These are phyloP conservation scores for Napeogenes inachia DNA, from an alignment of 2,888 invertebrate species.

Conservation along the genomic window DNA sequence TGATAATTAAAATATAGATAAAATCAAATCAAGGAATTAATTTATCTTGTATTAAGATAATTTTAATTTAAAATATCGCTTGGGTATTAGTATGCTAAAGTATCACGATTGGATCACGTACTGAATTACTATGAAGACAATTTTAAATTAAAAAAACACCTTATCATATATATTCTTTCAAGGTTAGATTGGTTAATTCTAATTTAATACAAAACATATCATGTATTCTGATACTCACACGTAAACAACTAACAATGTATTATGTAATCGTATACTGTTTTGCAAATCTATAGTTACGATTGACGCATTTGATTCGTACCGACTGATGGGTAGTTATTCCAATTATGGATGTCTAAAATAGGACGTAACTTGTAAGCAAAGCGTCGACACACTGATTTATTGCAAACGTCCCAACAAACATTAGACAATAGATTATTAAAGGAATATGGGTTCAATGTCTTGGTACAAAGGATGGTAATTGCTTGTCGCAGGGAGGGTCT, in stretches of 20 bases:
- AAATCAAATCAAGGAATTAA: no score
- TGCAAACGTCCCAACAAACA: conserved; percentile 41
- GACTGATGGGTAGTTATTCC: conserved; percentile 52
- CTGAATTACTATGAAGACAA: no score
- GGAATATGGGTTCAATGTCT: conserved; percentile 43
- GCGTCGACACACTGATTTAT: conserved; percentile 51
- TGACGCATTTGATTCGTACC: conserved; percentile 59
- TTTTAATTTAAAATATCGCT: no score
- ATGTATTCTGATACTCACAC: neutral
- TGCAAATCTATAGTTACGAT: conserved; percentile 20
- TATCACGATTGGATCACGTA: neutral
- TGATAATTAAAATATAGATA: no score
- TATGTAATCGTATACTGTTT: conserved; percentile 20
- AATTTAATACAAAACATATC: no score
- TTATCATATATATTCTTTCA: no score
- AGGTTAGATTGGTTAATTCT: no score
- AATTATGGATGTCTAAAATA: conserved; percentile 49
- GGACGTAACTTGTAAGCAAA: conserved; percentile 50
- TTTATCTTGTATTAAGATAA: no score
- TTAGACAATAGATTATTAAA: conserved; percentile 40
- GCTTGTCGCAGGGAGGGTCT: conserved; percentile 38
- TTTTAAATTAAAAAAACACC: no score
- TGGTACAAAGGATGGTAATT: conserved; percentile 44
- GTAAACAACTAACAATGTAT: conserved; percentile 16
- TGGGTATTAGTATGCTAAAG: neutral